Base-by-base conservation (phyloP, 2,113 vertebrate genomes). In the Lampris incognitus region DNA sequence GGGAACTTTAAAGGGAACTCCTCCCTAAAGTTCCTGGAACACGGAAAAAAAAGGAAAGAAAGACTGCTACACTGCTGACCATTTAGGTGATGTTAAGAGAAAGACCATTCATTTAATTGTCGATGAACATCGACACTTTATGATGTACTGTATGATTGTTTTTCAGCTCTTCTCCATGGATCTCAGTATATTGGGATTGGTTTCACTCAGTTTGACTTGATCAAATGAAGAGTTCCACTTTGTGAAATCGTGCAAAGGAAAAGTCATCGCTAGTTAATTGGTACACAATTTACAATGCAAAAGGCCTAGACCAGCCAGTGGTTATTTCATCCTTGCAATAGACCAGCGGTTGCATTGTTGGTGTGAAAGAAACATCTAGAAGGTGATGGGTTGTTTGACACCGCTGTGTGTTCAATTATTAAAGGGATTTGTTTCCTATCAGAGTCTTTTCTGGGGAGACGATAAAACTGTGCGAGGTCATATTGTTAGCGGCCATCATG, bases 381-480 rank as follows among this genome's bases (percentile, higher is more conserved):
- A 60, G 72, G 60, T 70, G 62, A 75, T 62, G 6, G 37, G 52
- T 61, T 69, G 70, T 66, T 81, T 81, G 64, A 89, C 83, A 85
- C 83, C 74, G 50, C 2, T 1, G 6, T 65, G 36, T 11, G 42
- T 58, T 94, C 1, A 90, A 93, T 92, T 88, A 91, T 92, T 88
- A 42, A 93, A 66, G 38, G 4, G 2, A 63, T 79, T 80, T 76
- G 78, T 71, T 79, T 81, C 83, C 80, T 10, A 64, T 82, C 65
- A 6, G 42, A 4, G 48, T 39, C 10, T 37, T 24, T 37, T 9
- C 57, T 24, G 51, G 49, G n/a, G 51, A 50, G 49, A 24, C 37
- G 44, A 0, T 24, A 3, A 46, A 54, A 13, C 51, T 13, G 51
- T 54, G 9, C 5, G 11, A 54, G 51, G 11, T 10, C 56, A 44